Percentiles rank a stretch among this genome's conserved stretches.
These are phyloP conservation scores for Opisthograptis luteolata DNA, from an alignment of 2,888 invertebrate species.

Conservation along the genomic window DNA sequence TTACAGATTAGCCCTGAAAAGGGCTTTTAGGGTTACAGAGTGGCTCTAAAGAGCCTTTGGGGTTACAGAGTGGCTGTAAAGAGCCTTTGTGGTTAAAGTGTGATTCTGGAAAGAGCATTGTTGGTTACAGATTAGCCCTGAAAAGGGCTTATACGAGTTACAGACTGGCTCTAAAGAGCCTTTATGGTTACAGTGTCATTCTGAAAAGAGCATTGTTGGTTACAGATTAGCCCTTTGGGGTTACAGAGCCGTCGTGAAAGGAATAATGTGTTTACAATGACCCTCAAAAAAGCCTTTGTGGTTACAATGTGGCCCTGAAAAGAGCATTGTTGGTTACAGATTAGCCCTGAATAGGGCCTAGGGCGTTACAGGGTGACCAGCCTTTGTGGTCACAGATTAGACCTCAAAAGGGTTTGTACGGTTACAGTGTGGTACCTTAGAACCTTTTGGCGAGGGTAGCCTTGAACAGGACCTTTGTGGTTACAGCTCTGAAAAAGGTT, in stretches of 20 bases:
- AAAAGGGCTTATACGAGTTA: constrained; percentile 28
- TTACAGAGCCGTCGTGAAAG: constrained; percentile 27
- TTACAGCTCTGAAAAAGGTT: constrained; percentile 13
- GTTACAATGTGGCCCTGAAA: constrained; percentile 21
- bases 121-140: constrained; percentile 24
- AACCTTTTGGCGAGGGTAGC: constrained; percentile 3
- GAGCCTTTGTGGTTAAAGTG: not conserved
- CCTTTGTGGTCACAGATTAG: constrained; percentile 15
- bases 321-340: constrained; percentile 23
- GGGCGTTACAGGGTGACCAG: too few species aligned
- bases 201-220: constrained; percentile 22
- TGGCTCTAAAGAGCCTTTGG: constrained; percentile 28
- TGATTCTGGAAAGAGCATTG: constrained; percentile 24
- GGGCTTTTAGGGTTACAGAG: constrained; percentile 20
- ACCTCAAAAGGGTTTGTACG: constrained; percentile 2
- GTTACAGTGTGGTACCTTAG: not conserved
- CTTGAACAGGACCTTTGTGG: constrained; percentile 13
- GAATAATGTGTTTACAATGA: constrained; percentile 18
- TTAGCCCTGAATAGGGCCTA: constrained; percentile 28
- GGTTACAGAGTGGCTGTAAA: constrained; percentile 26
- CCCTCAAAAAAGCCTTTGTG: constrained; percentile 12
- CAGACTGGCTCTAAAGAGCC: constrained; percentile 16
- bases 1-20: constrained; percentile 25
- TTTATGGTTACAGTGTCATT: constrained; percentile 23
- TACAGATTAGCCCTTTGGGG: constrained; percentile 22